phyloP scores from a whole-genome alignment of 2,797 vertebrate species.

The Bradypodion pumilum region DNA sequence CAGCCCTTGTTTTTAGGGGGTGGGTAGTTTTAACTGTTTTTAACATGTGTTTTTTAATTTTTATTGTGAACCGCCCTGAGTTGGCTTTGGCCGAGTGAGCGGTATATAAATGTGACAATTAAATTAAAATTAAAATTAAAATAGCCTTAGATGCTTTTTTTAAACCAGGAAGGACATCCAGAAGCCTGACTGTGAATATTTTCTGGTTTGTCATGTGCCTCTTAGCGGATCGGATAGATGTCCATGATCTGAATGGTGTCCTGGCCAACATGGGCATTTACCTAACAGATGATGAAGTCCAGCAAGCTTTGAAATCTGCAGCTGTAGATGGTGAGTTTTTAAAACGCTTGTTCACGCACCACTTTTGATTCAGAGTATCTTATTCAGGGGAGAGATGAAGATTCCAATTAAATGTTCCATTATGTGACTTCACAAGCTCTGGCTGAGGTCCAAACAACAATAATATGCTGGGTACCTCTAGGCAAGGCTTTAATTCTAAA shows the following conservation, averaged over 20 bases:
- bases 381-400: not conserved
- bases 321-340: constrained; percentile 7
- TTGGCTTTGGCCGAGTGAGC: too few relatives aligned
- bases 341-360: not conserved
- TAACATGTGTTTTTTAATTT: too few relatives aligned
- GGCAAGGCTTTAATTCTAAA: too few relatives aligned
- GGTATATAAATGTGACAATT: too few relatives aligned
- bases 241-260: constrained; percentile 4
- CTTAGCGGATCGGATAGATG: not conserved
- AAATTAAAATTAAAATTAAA: too few relatives aligned
- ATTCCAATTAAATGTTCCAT: too few relatives aligned
- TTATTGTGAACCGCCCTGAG: too few relatives aligned
- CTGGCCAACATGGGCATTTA: constrained; percentile 23
- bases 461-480: too few relatives aligned
- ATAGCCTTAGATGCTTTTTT: not conserved
- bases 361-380: not conserved
- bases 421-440: not conserved
- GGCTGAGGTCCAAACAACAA: not conserved
- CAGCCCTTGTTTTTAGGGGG: too few relatives aligned
- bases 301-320: constrained; percentile 10
- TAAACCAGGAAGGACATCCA: not conserved
- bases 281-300: constrained; percentile 15
- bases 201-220: not conserved
- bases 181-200: not conserved
- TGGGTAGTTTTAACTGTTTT: too few relatives aligned